Base-by-base conservation (phyloP, 64 coral and sea anemone species). In the Trachythela sp. region DNA sequence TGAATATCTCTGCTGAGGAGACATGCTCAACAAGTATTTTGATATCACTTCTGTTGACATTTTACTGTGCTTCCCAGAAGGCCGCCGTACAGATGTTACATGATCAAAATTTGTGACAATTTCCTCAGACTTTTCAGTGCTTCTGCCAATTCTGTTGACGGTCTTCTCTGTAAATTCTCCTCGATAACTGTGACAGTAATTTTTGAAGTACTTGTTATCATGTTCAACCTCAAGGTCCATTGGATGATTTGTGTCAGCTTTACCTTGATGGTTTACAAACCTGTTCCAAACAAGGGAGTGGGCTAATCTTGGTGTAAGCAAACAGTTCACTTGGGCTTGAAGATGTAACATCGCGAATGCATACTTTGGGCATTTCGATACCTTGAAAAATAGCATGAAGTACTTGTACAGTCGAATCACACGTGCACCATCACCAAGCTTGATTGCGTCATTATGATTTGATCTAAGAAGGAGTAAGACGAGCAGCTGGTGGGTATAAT, bases 381-480 rank as follows among this genome's bases (percentile, higher is more conserved):
- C 83, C 30, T 94, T 94, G 31, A 51, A 94, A 48, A 59, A 94
- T 18, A 91, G 42, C 40, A n/a, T 35, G 37, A 94, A 94, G 40
- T 58, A 94, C 51, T 94, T 94, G 87, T 92, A 94, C 0, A 94
- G 56, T 48, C 90, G 85, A 6, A 91, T 20, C 2, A 94, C 49
- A 13, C 92, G 9, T 88, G 27, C 89, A 34, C 90, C 93, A 86
- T 94, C 87, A 38, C 80, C 93, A 38, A 83, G 84, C 33, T 91
- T 91, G 24, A 94, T 91, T 6, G 90, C 93, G 88, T 94, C 87
- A 68, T 94, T 85, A 36, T 91, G 90, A 77, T 92, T 84, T 24
- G 1, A 24, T 41, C 84, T 86, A 13, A 92, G 52, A 17, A 90
- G 75, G 9, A 94, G 24, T 50, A 94, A 13, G 6, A 90, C 42